A percentile compares a stretch with the other conserved stretches of the same genome.
Evolutionary conservation across 2,888 invertebrate species (phyloP).

Genomic region (Acheta domesticus): DNA sequence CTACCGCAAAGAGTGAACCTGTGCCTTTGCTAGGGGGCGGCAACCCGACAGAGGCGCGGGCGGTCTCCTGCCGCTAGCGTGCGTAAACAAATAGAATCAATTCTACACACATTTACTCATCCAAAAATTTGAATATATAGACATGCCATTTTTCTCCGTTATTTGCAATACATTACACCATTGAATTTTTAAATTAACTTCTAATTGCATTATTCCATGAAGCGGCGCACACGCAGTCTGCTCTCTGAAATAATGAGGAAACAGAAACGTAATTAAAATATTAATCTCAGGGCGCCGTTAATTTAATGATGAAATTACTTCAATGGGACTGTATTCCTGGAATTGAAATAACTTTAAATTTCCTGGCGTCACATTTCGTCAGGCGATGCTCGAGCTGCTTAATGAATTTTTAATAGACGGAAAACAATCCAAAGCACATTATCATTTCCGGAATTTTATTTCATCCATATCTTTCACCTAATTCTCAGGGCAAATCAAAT

Average conservation of each 20-base stretch:
- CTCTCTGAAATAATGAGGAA: conserved; percentile 18
- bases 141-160: background rate
- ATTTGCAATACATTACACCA: background rate
- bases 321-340: background rate
- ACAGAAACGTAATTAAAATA: background rate
- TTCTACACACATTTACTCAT: too few relatives aligned
- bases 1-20: too few relatives aligned
- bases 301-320: conserved; percentile 18
- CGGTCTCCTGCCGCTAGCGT: too few relatives aligned
- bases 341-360: conserved; percentile 11
- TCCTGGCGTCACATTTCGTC: conserved; percentile 8
- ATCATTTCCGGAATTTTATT: conserved; percentile 6
- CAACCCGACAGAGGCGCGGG: too few relatives aligned
- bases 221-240: background rate
- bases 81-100: too few relatives aligned
- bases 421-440: conserved; percentile 7
- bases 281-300: background rate
- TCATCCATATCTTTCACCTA: conserved; percentile 1
- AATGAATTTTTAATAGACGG: conserved; percentile 18
- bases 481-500: conserved; percentile 3
- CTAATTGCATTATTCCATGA: background rate
- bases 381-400: background rate
- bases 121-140: background rate
- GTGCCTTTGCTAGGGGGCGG: too few relatives aligned
- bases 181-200: background rate